Evolutionary conservation across 2,797 vertebrate genomes (phyloP).

Genomic region (Sparus aurata): DNA sequence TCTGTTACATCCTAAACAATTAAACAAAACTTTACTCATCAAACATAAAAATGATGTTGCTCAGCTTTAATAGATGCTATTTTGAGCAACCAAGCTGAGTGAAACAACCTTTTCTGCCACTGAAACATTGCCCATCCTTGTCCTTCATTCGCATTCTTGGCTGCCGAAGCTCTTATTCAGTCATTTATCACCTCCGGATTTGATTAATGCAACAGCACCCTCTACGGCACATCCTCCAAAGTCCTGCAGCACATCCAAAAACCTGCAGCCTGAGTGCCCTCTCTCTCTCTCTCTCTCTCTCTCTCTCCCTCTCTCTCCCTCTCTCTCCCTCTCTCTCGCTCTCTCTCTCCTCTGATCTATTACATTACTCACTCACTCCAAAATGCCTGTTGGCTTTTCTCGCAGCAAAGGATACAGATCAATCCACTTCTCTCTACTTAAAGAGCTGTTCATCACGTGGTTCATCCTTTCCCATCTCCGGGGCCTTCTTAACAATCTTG

Average conservation of each 20-base stretch:
- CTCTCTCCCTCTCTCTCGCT: conserved; percentile 6
- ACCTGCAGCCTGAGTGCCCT: conserved; percentile 24
- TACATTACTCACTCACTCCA: conserved; percentile 41
- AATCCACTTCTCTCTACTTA: conserved; percentile 43
- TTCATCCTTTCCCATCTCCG: conserved; percentile 4
- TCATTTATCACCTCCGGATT: conserved; percentile 61
- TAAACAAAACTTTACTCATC: not conserved
- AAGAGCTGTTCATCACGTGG: conserved; percentile 25
- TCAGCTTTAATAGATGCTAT: conserved; percentile 18
- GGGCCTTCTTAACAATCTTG: conserved; percentile 38
- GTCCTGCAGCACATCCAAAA: conserved; percentile 50
- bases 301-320: conserved; percentile 13
- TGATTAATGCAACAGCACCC: conserved; percentile 78
- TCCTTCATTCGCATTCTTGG: conserved; percentile 57
- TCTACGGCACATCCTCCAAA: conserved; percentile 61
- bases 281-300: conserved; percentile 6
- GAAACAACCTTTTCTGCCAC: conserved; percentile 35
- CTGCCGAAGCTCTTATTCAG: conserved; percentile 52
- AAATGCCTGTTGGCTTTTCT: conserved; percentile 41
- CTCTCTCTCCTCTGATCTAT: conserved; percentile 17
- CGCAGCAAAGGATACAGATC: conserved; percentile 50
- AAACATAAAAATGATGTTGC: not conserved
- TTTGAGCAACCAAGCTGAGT: conserved; percentile 5
- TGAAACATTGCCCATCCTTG: conserved; percentile 21
- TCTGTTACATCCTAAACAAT: not conserved